A percentile compares a stretch with the other conserved stretches of the same genome.
Conservation (phyloP, 2,113 vertebrate species). For the Actinemys pallida region DNA sequence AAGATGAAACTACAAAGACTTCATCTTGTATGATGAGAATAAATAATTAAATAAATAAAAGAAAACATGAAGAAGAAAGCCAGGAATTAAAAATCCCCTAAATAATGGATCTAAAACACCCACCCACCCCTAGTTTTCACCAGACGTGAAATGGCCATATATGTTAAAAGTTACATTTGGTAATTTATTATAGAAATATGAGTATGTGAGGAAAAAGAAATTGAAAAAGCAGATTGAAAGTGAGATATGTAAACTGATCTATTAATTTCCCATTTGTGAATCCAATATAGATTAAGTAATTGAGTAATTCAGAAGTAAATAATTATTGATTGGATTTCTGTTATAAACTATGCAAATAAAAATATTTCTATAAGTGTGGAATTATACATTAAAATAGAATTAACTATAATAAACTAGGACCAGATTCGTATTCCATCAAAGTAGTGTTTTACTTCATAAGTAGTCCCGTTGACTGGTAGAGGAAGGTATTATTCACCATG, state of each 20-base stretch:
- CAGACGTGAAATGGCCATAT: background rate
- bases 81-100: background rate
- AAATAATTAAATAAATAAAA: background rate
- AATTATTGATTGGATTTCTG: background rate
- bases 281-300: background rate
- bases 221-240: background rate
- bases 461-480: background rate
- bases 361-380: background rate
- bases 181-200: background rate
- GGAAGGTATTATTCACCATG: background rate
- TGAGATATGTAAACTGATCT: fast-evolving
- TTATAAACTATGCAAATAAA: background rate
- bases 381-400: no score
- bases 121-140: background rate
- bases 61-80: background rate
- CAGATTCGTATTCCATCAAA: background rate
- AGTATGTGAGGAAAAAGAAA: background rate
- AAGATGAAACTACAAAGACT: background rate
- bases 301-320: background rate
- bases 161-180: background rate
- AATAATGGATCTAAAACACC: background rate
- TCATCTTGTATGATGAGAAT: background rate
- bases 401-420: background rate
- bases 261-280: background rate
- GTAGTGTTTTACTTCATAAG: background rate